A percentile compares a stretch with the other conserved stretches of the same genome.
Evolutionary conservation across 2,113 vertebrate genomes (phyloP).

Genomic region (Polypterus bichir): DNA sequence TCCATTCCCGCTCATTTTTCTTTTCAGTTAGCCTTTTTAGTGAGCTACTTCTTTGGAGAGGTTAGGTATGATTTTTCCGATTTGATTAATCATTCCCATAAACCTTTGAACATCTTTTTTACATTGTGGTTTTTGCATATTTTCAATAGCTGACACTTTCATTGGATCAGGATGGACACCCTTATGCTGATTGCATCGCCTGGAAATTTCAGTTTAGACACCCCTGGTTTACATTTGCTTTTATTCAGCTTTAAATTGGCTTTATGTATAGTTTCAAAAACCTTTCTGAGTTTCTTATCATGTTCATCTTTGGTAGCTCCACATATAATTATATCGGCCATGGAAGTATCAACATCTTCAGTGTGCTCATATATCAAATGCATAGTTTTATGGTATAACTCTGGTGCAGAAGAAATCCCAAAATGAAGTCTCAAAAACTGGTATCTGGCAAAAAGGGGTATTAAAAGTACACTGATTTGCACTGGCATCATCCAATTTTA

Average conservation of each 20-base stretch:
- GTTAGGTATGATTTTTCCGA: slow-evolving; percentile 7
- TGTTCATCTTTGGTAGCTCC: slow-evolving; percentile 10
- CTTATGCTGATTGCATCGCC: slow-evolving; percentile 4
- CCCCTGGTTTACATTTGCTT: slow-evolving; percentile 9
- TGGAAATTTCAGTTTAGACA: slow-evolving; percentile 6
- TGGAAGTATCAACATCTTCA: slow-evolving; percentile 14
- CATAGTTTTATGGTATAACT: not conserved
- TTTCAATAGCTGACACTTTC: slow-evolving; percentile 1
- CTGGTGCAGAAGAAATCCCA: slow-evolving; percentile 7
- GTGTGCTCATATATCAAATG: slow-evolving; percentile 12
- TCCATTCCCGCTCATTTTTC: too few species aligned
- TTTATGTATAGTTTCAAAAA: not conserved
- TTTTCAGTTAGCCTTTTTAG: too few species aligned
- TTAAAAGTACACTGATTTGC: slow-evolving; percentile 13
- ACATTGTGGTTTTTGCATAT: slow-evolving; percentile 6
- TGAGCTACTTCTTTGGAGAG: not conserved
- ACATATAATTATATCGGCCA: slow-evolving; percentile 9
- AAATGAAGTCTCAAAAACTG: slow-evolving; percentile 1
- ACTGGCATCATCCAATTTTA: slow-evolving; percentile 16
- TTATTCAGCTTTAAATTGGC: not conserved
- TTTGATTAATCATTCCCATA: slow-evolving; percentile 1
- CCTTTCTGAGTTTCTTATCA: too few species aligned
- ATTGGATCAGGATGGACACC: slow-evolving; percentile 5
- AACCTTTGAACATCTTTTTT: slow-evolving; percentile 8
- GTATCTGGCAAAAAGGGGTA: slow-evolving; percentile 11